These are phyloP conservation scores for Crocuta crocuta DNA, from an alignment of 2,113 vertebrate species.

Conservation along the genomic window DNA sequence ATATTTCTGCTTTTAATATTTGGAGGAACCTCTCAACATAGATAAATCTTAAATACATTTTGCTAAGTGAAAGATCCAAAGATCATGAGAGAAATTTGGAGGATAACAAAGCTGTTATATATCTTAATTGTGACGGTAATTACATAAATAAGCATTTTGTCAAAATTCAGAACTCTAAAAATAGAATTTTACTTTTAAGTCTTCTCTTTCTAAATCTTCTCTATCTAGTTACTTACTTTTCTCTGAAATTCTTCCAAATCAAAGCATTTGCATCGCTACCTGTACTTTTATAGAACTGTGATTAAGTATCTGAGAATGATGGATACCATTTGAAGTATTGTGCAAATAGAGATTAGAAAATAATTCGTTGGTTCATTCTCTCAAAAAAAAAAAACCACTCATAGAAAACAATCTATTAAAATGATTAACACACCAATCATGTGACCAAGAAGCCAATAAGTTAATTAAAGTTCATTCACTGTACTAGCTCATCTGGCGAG, in stretches of 20 bases:
- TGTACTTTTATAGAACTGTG: constrained; percentile 65
- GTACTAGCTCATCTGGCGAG: constrained; percentile 79
- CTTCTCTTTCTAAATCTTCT: neutral
- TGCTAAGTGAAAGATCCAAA: constrained; percentile 5
- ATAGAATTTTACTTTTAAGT: neutral
- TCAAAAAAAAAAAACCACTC: constrained; percentile 76
- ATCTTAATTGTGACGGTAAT: neutral
- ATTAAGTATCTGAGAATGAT: constrained; percentile 72
- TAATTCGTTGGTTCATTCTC: constrained; percentile 77
- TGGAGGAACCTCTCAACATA: neutral
- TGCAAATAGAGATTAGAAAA: constrained; percentile 71
- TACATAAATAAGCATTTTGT: neutral
- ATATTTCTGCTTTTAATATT: neutral
- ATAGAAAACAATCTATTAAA: constrained; percentile 79
- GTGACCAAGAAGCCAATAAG: constrained; percentile 82
- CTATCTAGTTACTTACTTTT: neutral
- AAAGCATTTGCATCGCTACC: constrained; percentile 52
- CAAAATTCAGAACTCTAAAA: constrained; percentile 13
- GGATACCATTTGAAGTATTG: constrained; percentile 67
- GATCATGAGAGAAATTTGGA: neutral
- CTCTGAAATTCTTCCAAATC: constrained; percentile 25
- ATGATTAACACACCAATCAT: constrained; percentile 82
- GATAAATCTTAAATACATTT: neutral
- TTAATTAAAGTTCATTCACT: constrained; percentile 86
- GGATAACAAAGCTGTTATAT: neutral